A percentile compares a stretch with the other conserved stretches of the same genome.
Evolutionary conservation across 2,888 invertebrate species (phyloP).

Genomic region (Epinotia nisella): DNA sequence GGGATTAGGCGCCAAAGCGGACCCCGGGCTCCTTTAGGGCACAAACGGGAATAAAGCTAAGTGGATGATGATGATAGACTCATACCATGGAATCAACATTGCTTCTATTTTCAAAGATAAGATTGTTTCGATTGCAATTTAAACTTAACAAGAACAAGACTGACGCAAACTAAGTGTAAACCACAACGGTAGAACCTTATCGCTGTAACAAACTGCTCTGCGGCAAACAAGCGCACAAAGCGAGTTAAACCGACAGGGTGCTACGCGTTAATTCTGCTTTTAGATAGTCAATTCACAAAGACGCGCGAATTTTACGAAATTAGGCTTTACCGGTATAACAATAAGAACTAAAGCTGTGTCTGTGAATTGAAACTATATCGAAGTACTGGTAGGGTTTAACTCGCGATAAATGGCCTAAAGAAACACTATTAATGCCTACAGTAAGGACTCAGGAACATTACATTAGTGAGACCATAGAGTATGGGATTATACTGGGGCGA

Average conservation of each 20-base stretch:
- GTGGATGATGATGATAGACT: no score
- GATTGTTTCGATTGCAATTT: not conserved
- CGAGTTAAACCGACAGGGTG: constrained; percentile 16
- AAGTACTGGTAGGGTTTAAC: constrained; percentile 2
- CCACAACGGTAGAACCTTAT: not conserved
- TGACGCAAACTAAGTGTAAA: not conserved
- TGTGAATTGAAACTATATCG: not conserved
- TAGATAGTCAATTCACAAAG: not conserved
- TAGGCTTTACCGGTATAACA: not conserved
- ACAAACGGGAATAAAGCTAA: no score
- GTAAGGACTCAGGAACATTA: not conserved
- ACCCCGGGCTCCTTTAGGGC: no score
- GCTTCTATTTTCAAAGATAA: no score
- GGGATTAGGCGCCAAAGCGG: no score
- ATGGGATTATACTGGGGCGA: not conserved
- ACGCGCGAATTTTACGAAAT: not conserved
- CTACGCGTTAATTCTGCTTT: constrained; percentile 21
- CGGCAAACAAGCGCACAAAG: not conserved
- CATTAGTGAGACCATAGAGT: not conserved
- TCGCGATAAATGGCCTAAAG: constrained; percentile 18
- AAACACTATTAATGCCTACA: not conserved
- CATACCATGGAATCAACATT: no score
- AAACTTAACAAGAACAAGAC: constrained; percentile 13
- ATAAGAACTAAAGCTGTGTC: not conserved
- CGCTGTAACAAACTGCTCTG: not conserved